Base-by-base conservation (phyloP, 2,113 vertebrate species). In the Illadopsis cleaveri region DNA sequence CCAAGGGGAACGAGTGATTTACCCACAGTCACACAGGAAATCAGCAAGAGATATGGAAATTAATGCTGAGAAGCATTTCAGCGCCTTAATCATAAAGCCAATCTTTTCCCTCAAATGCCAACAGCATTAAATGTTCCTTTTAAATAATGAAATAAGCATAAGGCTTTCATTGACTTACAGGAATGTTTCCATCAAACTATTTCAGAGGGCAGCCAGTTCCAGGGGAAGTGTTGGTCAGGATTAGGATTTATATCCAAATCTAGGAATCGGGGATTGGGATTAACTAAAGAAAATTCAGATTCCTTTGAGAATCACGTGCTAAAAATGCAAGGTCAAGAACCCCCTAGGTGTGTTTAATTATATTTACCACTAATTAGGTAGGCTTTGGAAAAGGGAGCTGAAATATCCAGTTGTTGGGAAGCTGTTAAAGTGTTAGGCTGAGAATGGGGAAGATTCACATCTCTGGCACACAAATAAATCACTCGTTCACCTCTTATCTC, bases 31-130 rank as follows among this genome's bases (percentile, higher is more conserved):
- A 6, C 86, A 70, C 47, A 92, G 83, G 60, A 89, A 94, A 95
- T 94, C 94, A 93, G 89, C 94, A 71, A 68, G 82, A 96, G 83
- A 86, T 58, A 83, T 51, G 83, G 93, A 94, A 97, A 96, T 94
- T 47, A 92, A 94, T 86, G 93, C 95, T 89, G 76, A 93, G 91
- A 38, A 94, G 62, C 71, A 58, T 83, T 93, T 78, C 82, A 75
- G 72, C 20, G 82, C 80, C 83, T 94, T 82, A 81, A 94, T 92
- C 91, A 92, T 60, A 89, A 92, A 94, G 69, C 83, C 11, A 94
- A 60, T 96, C 91, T 91, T 94, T 83, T 42, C 73, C 53, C 65
- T 94, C 93, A 78, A 91, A 86, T 86, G 86, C 95, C 93, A 95
- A 76, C 73, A 86, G 79, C 31, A 30, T 91, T 94, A 78, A 89